Conservation (phyloP, 2,888 invertebrate genomes). For the Antheraea assamensis region DNA sequence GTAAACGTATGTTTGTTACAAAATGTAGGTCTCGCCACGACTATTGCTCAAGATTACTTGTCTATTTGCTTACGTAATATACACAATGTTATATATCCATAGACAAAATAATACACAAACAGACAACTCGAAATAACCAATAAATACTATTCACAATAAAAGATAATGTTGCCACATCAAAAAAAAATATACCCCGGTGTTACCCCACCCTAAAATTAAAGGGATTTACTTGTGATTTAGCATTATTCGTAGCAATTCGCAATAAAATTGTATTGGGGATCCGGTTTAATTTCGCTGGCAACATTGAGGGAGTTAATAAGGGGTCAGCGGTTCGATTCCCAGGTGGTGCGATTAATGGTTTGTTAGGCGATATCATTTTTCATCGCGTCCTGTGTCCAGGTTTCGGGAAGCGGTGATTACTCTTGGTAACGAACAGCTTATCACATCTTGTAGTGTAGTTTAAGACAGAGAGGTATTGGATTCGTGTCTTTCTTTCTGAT, state of each 20-base stretch:
- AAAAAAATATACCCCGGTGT: constrained; percentile 50
- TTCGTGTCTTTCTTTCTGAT: background rate
- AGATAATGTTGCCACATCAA: constrained; percentile 57
- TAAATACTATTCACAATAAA: constrained; percentile 71
- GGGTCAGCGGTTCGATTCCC: constrained; percentile 15
- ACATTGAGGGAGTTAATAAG: constrained; percentile 38
- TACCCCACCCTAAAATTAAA: constrained; percentile 52
- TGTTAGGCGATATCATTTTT: constrained; percentile 23
- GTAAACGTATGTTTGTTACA: background rate
- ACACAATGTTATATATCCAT: background rate
- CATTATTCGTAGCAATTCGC: constrained; percentile 69
- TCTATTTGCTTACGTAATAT: background rate
- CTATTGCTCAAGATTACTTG: background rate
- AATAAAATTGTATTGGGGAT: constrained; percentile 73
- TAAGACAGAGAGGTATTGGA: background rate
- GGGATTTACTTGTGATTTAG: constrained; percentile 72
- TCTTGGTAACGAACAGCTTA: background rate
- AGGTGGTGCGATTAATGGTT: constrained; percentile 17
- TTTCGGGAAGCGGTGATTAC: background rate
- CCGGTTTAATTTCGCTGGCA: constrained; percentile 64
- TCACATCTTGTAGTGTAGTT: background rate
- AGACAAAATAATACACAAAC: background rate
- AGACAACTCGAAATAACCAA: constrained; percentile 31
- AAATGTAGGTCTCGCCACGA: background rate
- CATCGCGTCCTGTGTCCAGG: background rate